Evolutionary conservation across 2,888 invertebrate genomes (phyloP).

Genomic region (Megamerina dolium): DNA sequence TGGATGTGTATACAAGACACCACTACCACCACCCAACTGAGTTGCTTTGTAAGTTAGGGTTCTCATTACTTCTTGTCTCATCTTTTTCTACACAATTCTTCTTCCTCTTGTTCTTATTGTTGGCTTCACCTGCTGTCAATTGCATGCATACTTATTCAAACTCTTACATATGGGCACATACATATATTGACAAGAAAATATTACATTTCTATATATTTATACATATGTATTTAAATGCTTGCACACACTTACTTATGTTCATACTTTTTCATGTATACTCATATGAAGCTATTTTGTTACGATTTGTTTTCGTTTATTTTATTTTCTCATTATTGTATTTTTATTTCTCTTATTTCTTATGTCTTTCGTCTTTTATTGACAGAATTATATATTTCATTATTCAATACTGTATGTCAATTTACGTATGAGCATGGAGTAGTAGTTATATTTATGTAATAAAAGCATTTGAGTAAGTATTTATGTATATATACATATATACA

Average conservation of each 20-base stretch:
- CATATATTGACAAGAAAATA: background rate
- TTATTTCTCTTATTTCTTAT: conserved; percentile 17
- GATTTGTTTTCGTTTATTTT: background rate
- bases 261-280: background rate
- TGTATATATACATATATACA: background rate
- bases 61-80: too few species aligned
- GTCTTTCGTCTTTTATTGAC: conserved; percentile 39
- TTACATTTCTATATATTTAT: background rate
- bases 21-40: too few species aligned
- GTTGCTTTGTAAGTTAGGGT: too few species aligned
- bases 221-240: background rate
- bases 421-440: too few species aligned
- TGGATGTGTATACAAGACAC: too few species aligned
- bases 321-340: background rate
- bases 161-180: background rate
- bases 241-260: background rate
- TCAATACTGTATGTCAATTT: conserved; percentile 38
- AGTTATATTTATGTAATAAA: background rate
- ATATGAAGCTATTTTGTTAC: background rate
- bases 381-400: conserved; percentile 40
- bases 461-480: background rate
- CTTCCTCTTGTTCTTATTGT: too few species aligned
- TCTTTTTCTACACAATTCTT: too few species aligned
- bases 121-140: conserved; percentile 2
- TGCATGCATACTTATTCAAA: background rate